phyloP scores from a whole-genome alignment of 2,888 invertebrate species.

The Molanna angustata region DNA sequence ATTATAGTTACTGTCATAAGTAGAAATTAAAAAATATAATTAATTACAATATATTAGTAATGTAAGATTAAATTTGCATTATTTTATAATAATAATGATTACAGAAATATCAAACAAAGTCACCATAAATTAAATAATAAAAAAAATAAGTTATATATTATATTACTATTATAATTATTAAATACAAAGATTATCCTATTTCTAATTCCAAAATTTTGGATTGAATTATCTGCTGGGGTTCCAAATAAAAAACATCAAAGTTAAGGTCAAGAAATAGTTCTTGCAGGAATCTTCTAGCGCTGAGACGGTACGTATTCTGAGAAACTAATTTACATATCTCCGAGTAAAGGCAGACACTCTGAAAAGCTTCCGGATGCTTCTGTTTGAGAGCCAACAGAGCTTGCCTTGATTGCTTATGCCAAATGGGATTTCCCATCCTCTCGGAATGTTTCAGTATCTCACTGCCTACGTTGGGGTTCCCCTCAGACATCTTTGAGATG shows the following conservation, averaged over 20 bases:
- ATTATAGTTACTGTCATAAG: too few species aligned
- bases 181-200: too few species aligned
- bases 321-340: slow-evolving; percentile 82
- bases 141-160: too few species aligned
- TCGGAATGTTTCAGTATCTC: slow-evolving; percentile 67
- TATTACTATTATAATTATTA: too few species aligned
- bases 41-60: too few species aligned
- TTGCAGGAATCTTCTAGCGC: slow-evolving; percentile 84
- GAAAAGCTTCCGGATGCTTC: slow-evolving; percentile 67
- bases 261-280: slow-evolving; percentile 87
- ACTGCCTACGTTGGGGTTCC: slow-evolving; percentile 22
- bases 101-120: too few species aligned
- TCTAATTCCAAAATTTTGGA: slow-evolving; percentile 22
- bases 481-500: slow-evolving; percentile 29
- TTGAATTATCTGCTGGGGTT: slow-evolving; percentile 50
- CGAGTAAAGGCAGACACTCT: slow-evolving; percentile 89
- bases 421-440: slow-evolving; percentile 75
- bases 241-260: slow-evolving; percentile 62
- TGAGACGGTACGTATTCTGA: slow-evolving; percentile 76
- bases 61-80: too few species aligned
- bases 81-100: too few species aligned
- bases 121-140: too few species aligned
- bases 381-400: slow-evolving; percentile 74
- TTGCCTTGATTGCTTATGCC: slow-evolving; percentile 77
- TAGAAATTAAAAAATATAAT: too few species aligned